Evolutionary conservation across 2,113 vertebrate species (phyloP), one percentile per base, ranked within the genome.

Genomic region (Apteryx owenii): DNA sequence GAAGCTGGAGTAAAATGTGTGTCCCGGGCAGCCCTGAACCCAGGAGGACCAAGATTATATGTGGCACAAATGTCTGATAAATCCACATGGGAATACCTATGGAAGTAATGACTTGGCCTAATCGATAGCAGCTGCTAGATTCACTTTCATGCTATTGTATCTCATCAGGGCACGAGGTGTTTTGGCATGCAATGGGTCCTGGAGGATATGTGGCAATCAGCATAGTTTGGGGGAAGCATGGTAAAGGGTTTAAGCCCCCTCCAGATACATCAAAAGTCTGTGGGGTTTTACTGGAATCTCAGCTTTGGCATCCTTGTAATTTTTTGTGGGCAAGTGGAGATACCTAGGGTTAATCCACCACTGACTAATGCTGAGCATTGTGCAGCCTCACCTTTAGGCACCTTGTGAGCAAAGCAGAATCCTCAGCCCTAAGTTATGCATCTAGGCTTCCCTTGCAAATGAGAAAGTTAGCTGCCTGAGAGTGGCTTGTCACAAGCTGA

Each of bases 121-220:
- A 96, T 95, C 97, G 96, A 95, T 96, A 95, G 71, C 93, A 95
- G 75, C 87, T 95, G 93, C 68, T 96, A 85, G 75, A 64, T 88
- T 91, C 87, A 93, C 66, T 95, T 93, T 88, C 93, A 85, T 68
- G 46, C 50, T 89, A 73, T 78, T 91, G 60, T 93, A 85, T 82
- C 87, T 95, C 87, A 94, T 40, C 62, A 88, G 89, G 28, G 33
- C 89, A 77, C 23, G 75, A 92, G 68, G 81, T 89, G 78, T 87
- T 95, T 50, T 58, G 62, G 70, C 5, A 0, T 73, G 48, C 68
- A 70, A 31, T 50, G 54, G 81, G 75, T 72, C 75, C 68, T 93
- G 25, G 50, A 95, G 71, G 71, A 83, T 46, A 65, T 69, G 29
- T 62, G 73, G 58, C 56, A 93, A 90, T 46, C 2, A 61, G n/a